Evolutionary conservation across 2,113 vertebrate genomes (phyloP).

Genomic region (Hippoglossus stenolepis): DNA sequence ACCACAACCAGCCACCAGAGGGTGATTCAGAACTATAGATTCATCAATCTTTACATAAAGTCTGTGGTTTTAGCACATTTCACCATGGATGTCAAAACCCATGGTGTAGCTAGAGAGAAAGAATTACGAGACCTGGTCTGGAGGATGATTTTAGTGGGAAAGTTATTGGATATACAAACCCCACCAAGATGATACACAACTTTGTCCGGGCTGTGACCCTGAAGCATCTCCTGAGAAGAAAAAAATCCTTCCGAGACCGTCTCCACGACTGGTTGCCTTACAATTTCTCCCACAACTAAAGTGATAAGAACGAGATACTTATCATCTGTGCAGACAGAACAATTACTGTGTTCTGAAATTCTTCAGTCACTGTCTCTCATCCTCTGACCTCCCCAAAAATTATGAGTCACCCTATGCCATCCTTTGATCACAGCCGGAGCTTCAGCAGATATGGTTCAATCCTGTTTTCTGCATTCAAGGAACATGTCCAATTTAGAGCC

Average conservation of each 20-base stretch:
- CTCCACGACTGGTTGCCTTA: neutral
- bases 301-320: neutral
- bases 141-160: too few species aligned
- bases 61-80: too few species aligned
- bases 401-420: neutral
- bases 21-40: too few species aligned
- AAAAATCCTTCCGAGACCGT: neutral
- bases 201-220: neutral
- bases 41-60: too few species aligned
- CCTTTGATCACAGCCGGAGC: neutral
- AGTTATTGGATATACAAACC: too few species aligned
- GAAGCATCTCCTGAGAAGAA: neutral
- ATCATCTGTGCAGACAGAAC: neutral
- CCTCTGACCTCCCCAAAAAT: neutral
- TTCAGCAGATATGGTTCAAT: neutral
- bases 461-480: neutral
- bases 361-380: neutral
- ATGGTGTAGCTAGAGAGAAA: too few species aligned
- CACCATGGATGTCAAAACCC: too few species aligned
- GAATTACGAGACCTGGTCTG: too few species aligned
- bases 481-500: neutral
- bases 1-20: too few species aligned
- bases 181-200: neutral
- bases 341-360: neutral
- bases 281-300: neutral